Evolutionary conservation across 2,113 vertebrate genomes (phyloP).

Genomic region (cat (Felis catus)): DNA sequence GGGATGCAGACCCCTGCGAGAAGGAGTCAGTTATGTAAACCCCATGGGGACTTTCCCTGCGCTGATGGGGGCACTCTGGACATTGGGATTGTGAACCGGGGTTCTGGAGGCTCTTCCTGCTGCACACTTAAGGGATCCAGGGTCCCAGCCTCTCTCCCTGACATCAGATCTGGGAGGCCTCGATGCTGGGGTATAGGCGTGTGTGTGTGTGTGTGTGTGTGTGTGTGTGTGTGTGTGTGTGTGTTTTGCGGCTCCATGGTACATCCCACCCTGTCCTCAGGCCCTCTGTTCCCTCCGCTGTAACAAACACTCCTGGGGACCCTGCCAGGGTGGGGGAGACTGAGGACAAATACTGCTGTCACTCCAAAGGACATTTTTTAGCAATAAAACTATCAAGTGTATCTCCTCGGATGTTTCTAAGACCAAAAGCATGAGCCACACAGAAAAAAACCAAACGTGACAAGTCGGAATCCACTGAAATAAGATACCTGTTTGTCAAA

Average conservation of each 20-base stretch:
- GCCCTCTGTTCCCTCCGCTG: not conserved
- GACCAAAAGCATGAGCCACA: not conserved
- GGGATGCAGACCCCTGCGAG: conserved; percentile 21
- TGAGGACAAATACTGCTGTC: not conserved
- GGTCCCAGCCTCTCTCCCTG: not conserved
- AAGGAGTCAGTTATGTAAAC: conserved; percentile 88
- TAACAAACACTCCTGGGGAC: not conserved
- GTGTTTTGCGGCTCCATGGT: not conserved
- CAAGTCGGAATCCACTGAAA: not conserved
- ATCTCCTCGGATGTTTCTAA: not conserved
- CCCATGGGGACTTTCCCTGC: not conserved
- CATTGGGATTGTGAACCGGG: not conserved
- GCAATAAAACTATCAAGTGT: conserved; percentile 18
- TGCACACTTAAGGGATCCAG: not conserved
- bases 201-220: not conserved
- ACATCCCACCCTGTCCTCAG: not conserved
- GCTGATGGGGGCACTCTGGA: not conserved
- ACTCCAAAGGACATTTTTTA: conserved; percentile 1
- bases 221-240: not conserved
- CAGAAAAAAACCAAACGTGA: not conserved
- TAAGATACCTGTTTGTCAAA: not conserved
- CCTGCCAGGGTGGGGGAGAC: not conserved
- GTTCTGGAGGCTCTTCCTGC: not conserved
- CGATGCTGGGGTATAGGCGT: not conserved
- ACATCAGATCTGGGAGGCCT: not conserved